Base-by-base conservation (phyloP, 2,888 invertebrate species). In the Cantharis lateralis region DNA sequence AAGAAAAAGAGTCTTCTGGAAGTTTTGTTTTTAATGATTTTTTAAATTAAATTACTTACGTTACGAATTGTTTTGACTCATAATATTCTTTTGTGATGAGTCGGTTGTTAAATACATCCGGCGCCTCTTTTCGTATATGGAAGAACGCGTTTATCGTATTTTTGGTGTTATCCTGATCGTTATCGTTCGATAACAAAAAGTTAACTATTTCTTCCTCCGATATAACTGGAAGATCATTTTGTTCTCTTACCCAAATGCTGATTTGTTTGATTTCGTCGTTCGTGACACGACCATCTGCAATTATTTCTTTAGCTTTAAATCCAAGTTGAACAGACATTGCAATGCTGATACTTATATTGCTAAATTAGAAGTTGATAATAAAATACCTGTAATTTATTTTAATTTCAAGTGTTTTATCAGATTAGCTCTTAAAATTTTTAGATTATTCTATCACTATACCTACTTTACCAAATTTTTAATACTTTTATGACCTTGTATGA, bases 111-210 rank as follows among this genome's bases (percentile, higher is more conserved):
- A 93, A 94, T 80, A 93, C 90, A 83, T 93, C 93, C 0, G 93
- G 92, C 0, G 90, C 89, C 80, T 90, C 90, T 80, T 90, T 90
- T 79, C 91, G 89, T 72, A 91, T 87, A 28, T 88, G 88, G 84
- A 92, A 94, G 87, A 92, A 93, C 76, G 89, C 90, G 80, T 90
- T 89, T 81, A 94, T 92, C 82, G 93, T 93, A n/a, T 85, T 87
- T 84, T 91, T 91, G 0, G 91, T 91, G 71, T 89, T 90, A 13
- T 91, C 91, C 81, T 91, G 82, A 62, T 92, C 89, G 76, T 90
- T 92, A 77, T 92, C 90, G 85, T 93, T 93, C 64, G 93, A 93
- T 83, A 93, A 90, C 10, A 74, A 32, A 15, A 74, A 74, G 66
- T 93, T 86, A 24, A 92, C 89, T 74, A 93, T 88, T 85, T 93